Conservation (phyloP, 2,888 invertebrate genomes). For the Latrodectus hesperus region DNA sequence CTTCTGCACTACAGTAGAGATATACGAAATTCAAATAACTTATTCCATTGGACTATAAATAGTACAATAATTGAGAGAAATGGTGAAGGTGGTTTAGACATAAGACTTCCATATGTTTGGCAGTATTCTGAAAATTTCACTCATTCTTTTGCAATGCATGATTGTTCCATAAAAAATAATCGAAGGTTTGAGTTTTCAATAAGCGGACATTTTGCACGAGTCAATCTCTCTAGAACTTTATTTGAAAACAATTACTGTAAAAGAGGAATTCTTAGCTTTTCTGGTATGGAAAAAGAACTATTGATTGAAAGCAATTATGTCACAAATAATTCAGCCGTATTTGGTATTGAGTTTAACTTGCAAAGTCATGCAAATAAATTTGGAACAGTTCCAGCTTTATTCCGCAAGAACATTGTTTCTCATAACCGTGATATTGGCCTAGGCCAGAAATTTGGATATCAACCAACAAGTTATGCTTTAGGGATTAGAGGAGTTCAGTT, state of each 20-base stretch:
- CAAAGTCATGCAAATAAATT: conserved; percentile 95
- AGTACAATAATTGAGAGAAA: conserved; percentile 91
- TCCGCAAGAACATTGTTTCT: conserved; percentile 85
- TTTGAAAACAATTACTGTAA: conserved; percentile 91
- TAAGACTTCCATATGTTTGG: conserved; percentile 95
- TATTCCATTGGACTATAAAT: conserved; percentile 94
- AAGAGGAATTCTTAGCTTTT: conserved; percentile 84
- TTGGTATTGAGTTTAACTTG: conserved; percentile 89
- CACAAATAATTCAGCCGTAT: conserved; percentile 85
- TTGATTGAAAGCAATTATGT: conserved; percentile 87
- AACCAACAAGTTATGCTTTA: conserved; percentile 86
- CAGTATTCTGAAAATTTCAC: conserved; percentile 95
- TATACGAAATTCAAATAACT: conserved; percentile 94
- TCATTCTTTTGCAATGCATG: conserved; percentile 89
- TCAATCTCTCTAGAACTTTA: conserved; percentile 89
- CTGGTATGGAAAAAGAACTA: conserved; percentile 98
- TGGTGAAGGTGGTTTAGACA: conserved; percentile 87
- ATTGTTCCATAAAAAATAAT: conserved; percentile 91
- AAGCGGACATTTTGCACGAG: conserved; percentile 93
- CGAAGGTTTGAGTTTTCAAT: conserved; percentile 86
- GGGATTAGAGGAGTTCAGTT: conserved; percentile 96
- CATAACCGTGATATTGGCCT: conserved; percentile 79
- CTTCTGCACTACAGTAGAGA: conserved; percentile 95
- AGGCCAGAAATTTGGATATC: conserved; percentile 38
- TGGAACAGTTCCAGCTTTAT: conserved; percentile 82